phyloP scores from a whole-genome alignment of 2,888 invertebrate genomes.

The Odontothrips loti region DNA sequence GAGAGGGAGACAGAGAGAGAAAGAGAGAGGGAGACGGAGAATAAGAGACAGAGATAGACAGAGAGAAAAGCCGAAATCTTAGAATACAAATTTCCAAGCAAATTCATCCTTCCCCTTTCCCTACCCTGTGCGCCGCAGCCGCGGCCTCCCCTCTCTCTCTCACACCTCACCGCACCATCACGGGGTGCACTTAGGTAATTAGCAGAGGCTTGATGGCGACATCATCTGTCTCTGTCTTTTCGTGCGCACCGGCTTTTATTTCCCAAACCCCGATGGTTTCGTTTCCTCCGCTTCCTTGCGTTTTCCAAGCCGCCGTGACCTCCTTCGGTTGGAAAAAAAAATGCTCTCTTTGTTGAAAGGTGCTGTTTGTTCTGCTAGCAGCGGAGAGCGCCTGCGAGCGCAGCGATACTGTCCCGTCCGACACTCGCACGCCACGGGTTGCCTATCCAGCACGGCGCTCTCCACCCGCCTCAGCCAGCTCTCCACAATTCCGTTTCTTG shows the following conservation, averaged over 20 bases:
- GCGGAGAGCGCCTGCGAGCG: neutral
- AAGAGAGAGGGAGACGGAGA: no score
- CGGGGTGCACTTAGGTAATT: constrained; percentile 18
- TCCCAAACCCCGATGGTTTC: no score
- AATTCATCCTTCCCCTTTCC: neutral
- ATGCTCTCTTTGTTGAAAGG: neutral
- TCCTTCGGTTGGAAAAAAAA: neutral
- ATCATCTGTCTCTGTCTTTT: constrained; percentile 16
- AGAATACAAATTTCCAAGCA: no score
- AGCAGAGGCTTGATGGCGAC: neutral
- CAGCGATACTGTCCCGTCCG: neutral
- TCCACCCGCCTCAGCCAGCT: neutral
- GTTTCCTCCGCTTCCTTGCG: neutral
- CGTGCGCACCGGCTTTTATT: neutral
- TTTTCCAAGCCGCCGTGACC: neutral
- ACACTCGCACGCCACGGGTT: neutral
- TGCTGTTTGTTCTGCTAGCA: neutral
- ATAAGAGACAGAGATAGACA: no score
- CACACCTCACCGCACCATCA: neutral
- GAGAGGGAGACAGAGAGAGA: no score
- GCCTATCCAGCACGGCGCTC: neutral
- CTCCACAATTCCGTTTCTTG: no score
- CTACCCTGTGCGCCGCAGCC: neutral
- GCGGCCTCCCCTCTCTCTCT: neutral
- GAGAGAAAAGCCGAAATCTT: no score